These are phyloP conservation scores for Empidonax traillii DNA, from an alignment of 2,113 vertebrate genomes.

Conservation along the genomic window DNA sequence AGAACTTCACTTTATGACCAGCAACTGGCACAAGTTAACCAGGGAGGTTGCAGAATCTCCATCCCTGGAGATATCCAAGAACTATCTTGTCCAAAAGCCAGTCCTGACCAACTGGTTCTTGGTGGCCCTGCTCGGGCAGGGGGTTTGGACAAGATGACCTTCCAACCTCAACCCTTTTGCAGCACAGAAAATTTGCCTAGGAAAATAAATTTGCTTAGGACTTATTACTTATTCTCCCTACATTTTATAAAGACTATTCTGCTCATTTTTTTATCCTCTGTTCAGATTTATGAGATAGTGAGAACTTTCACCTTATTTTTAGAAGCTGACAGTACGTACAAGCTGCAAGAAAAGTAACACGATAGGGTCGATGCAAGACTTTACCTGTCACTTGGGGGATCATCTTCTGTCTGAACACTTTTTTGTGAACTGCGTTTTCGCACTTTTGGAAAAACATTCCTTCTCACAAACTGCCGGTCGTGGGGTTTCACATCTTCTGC, in stretches of 20 bases:
- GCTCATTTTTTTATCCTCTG: not conserved
- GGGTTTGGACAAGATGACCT: not conserved
- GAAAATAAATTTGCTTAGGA: not conserved
- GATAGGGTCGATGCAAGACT: not conserved
- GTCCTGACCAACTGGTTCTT: not conserved
- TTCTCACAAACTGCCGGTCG: conserved; percentile 81
- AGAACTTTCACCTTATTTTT: not conserved
- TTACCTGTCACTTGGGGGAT: conserved; percentile 89
- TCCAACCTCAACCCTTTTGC: not conserved
- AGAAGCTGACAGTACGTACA: fast-evolving
- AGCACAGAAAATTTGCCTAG: not conserved
- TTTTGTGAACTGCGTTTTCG: conserved; percentile 78
- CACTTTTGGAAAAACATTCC: conserved; percentile 82
- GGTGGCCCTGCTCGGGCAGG: not conserved
- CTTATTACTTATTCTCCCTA: not conserved
- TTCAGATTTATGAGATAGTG: not conserved
- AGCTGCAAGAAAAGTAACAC: not conserved
- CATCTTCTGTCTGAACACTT: conserved; percentile 58
- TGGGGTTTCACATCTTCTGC: conserved; percentile 81
- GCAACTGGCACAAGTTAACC: not conserved
- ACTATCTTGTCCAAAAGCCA: too few relatives aligned
- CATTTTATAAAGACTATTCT: not conserved
- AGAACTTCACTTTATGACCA: not conserved
- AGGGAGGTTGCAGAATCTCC: not conserved
- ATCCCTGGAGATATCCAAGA: not conserved